These are phyloP conservation scores for Busseola fusca DNA, from an alignment of 2,888 invertebrate genomes.

Conservation along the genomic window DNA sequence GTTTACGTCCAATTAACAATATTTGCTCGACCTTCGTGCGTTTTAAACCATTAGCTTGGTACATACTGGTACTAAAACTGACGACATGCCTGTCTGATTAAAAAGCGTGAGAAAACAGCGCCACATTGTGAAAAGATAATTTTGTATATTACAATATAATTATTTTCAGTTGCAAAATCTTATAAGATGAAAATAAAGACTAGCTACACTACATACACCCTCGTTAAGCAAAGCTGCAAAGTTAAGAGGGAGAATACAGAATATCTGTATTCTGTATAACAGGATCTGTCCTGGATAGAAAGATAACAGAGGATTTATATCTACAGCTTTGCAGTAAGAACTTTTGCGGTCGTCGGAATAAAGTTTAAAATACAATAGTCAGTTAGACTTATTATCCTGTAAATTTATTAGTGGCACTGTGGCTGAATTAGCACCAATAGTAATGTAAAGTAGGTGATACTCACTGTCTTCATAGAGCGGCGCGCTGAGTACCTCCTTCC, in stretches of 20 bases:
- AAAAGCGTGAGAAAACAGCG: slow-evolving; percentile 33
- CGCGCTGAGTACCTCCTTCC: slow-evolving; percentile 94
- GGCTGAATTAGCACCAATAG: background rate
- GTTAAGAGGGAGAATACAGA: background rate
- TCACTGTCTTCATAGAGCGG: slow-evolving; percentile 97
- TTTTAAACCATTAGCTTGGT: slow-evolving; percentile 38
- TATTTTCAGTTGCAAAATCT: background rate
- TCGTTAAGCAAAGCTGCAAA: background rate
- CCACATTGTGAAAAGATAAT: background rate
- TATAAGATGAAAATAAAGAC: no score
- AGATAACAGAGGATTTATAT: background rate
- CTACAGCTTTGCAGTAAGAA: background rate
- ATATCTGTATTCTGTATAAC: no score
- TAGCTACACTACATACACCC: background rate
- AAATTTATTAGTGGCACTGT: background rate
- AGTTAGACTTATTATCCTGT: no score
- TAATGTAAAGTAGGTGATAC: slow-evolving; percentile 69
- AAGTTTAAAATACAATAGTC: no score
- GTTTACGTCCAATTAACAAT: slow-evolving; percentile 49
- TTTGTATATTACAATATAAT: background rate
- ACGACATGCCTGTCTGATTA: slow-evolving; percentile 1
- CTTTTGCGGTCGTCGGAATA: no score
- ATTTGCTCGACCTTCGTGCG: slow-evolving; percentile 48
- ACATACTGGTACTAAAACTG: slow-evolving; percentile 13
- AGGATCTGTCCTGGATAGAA: background rate